Percentiles rank a stretch among this genome's conserved stretches.
Evolutionary conservation across 2,888 invertebrate species (phyloP).

Genomic region (Chrysolina oricalcia): DNA sequence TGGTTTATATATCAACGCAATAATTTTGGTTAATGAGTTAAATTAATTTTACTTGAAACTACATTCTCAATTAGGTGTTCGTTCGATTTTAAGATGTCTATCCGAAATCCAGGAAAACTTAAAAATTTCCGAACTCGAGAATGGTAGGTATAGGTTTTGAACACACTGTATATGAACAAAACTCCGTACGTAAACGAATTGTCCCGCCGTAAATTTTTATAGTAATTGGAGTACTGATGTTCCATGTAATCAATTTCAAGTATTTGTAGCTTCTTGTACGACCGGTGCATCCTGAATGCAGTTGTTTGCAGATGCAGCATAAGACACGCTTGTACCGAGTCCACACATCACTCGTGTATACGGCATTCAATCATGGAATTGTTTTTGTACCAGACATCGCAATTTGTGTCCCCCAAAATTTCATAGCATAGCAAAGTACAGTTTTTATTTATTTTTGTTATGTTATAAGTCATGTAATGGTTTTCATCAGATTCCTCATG

Average conservation of each 20-base stretch:
- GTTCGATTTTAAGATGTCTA: no score
- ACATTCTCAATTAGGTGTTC: no score
- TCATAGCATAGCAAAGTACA: no score
- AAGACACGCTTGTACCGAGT: conserved; percentile 23
- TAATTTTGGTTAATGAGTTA: no score
- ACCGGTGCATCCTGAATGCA: conserved; percentile 28
- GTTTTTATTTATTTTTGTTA: no score
- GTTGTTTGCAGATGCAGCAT: conserved; percentile 38
- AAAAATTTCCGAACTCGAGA: no score
- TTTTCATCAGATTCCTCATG: no score
- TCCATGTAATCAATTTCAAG: conserved; percentile 23
- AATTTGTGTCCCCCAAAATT: no score
- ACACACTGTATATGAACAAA: neutral
- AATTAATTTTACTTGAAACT: no score
- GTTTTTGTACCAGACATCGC: neutral
- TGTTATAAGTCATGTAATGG: no score
- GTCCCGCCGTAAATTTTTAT: conserved; percentile 2
- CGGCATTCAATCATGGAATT: conserved; percentile 42
- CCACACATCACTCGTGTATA: conserved; percentile 41
- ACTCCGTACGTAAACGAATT: conserved; percentile 1
- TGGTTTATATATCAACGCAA: no score
- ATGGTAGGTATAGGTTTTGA: neutral
- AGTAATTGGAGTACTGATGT: conserved; percentile 19
- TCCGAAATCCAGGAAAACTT: no score
- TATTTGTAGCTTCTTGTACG: conserved; percentile 28